Percentiles rank a stretch among this genome's conserved stretches.
phyloP scores from a whole-genome alignment of 2,113 vertebrate species.

The Gallinago media region DNA sequence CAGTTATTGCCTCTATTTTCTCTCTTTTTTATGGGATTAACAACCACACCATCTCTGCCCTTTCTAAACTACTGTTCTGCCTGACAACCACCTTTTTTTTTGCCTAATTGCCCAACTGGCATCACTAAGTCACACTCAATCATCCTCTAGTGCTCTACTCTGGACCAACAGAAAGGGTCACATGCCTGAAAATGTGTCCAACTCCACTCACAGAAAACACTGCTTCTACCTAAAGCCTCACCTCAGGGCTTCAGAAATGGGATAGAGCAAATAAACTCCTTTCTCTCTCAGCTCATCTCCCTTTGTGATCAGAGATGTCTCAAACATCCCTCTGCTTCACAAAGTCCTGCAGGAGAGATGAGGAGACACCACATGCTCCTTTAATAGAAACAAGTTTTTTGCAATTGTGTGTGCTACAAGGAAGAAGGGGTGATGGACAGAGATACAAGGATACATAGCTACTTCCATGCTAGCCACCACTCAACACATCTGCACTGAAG shows the following conservation, averaged over 20 bases:
- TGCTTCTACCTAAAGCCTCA: rapidly evolving
- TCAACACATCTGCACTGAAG: rapidly evolving
- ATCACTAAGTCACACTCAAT: neutral
- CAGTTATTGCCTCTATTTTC: neutral
- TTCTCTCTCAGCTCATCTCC: neutral
- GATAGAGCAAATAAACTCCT: too few relatives aligned
- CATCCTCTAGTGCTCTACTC: neutral
- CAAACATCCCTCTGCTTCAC: neutral
- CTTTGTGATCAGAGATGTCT: neutral
- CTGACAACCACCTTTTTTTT: neutral
- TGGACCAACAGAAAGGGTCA: neutral
- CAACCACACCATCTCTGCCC: neutral
- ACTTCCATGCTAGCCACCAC: neutral
- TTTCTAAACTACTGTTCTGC: neutral
- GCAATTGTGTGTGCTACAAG: rapidly evolving
- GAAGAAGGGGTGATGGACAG: neutral
- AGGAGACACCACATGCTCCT: rapidly evolving
- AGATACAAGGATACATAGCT: rapidly evolving
- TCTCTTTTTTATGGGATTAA: constrained; percentile 1
- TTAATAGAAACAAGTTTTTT: neutral
- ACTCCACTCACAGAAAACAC: neutral
- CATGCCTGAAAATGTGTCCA: rapidly evolving
- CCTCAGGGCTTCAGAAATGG: neutral
- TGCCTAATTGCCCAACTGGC: neutral
- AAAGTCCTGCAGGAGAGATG: neutral